Base-by-base conservation (phyloP, 2,888 invertebrate genomes). In the Mellilla xanthometata region DNA sequence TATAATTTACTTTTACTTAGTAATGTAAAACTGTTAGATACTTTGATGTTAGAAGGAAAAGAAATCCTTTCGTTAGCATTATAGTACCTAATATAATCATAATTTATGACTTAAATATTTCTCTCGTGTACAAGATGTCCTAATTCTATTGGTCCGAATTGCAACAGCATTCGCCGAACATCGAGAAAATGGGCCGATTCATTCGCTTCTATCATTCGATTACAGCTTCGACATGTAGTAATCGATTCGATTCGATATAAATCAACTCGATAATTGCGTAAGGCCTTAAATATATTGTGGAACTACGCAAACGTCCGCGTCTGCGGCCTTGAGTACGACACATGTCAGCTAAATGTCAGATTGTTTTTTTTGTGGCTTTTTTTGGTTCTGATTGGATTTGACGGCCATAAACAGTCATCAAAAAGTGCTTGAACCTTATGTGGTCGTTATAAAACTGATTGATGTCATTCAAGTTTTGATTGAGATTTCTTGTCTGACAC, bases 241-340 rank as follows among this genome's bases (percentile, higher is more conserved):
- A 47, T 42, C 32, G 33, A 39, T 46, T 46, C 35, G 22, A 27
- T 8, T 26, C 45, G 33, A 45, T 39, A 44, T 44, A 40, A 46
- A 46, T 46, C 46, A 40, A 35, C 34, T 40, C 13, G 23, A 39
- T 40, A 36, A 35, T 46, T 44, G 23, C 38, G 44, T 38, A 32
- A 38, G 13, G 23, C 38, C 11, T 38, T 35, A 46, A 31, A 39
- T 31, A 39, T 28, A 28, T 24, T 19, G 27, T 39, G 33, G 9
- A 39, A 29, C 22, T 29, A 29, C n/a, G 8, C 3, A 15, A 24
- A 11, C 44, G 39, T 45, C 45, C 39, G 33, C 29, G 24, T 39
- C 34, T 35, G 39, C 36, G 36, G 28, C 50, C 53, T 54, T 54
- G 53, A 24, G 35, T 31, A 42, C 44, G 44, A 45, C 47, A 42